These are phyloP conservation scores for Strigops habroptila DNA, from an alignment of 2,113 vertebrate genomes.

Conservation along the genomic window DNA sequence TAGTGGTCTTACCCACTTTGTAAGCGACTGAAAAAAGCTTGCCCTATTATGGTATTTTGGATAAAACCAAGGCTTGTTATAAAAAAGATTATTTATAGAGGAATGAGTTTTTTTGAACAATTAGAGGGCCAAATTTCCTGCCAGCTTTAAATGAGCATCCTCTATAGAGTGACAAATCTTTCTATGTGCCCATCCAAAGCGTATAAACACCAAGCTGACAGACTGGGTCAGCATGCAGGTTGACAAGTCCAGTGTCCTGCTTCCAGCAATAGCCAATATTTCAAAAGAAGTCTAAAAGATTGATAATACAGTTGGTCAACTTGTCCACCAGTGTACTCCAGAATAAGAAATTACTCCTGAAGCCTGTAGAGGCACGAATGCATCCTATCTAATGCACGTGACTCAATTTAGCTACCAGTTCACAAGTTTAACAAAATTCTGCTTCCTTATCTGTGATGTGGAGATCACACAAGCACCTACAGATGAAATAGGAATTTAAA, in stretches of 20 bases:
- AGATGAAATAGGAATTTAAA: neutral
- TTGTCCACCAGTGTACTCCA: neutral
- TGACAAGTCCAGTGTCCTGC: neutral
- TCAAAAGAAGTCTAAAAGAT: neutral
- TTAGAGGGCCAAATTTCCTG: neutral
- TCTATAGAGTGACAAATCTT: neutral
- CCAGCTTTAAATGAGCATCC: neutral
- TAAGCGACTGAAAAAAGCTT: neutral
- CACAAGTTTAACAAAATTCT: neutral
- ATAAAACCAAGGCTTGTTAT: neutral
- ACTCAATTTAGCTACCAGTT: neutral
- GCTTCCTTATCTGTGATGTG: neutral
- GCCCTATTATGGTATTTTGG: neutral
- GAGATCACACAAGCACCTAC: neutral
- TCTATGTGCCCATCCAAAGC: neutral
- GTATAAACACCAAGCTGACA: neutral
- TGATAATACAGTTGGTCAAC: neutral
- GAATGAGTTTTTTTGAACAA: neutral
- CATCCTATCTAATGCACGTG: rapidly evolving
- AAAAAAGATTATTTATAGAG: neutral
- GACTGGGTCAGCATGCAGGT: neutral
- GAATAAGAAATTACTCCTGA: neutral
- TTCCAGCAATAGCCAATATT: neutral
- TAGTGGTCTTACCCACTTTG: neutral
- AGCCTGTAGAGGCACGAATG: neutral